Base-by-base conservation (phyloP, 2,797 vertebrate genomes). In the Remorina albescens region DNA sequence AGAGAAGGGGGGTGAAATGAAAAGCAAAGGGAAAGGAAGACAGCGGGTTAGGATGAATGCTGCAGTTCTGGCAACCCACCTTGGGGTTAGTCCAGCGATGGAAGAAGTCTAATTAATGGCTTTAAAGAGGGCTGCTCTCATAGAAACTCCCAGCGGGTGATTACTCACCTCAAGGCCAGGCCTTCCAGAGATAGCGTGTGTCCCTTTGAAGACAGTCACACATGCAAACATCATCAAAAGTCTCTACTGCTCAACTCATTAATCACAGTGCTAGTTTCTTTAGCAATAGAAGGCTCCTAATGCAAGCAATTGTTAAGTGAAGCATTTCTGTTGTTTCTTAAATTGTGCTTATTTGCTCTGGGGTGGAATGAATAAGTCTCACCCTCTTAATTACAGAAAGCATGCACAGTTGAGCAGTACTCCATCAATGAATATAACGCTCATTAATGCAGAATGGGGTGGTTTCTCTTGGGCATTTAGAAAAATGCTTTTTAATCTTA, bases 221-320 rank as follows among this genome's bases (percentile, higher is more conserved):
- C 78, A 86, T 63, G 80, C 73, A 72, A 46, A 74, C 88, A 82
- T 91, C 88, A 89, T 93, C 93, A 90, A 82, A 94, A 80, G 75
- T 90, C 91, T 88, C 86, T 91, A 89, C 91, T 90, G 92, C 91
- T 95, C 93, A 96, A 96, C 95, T 92, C 90, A 95, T 96, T 96
- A 95, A 94, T 96, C 96, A 93, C 91, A 90, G 80, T 86, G 88
- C 92, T 93, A 93, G 93, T 88, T 94, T 96, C 93, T 95, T 97
- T 96, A 96, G 92, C 88, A 90, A 89, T 90, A 88, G 91, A 92
- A 95, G 89, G 83, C 89, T 89, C 85, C 64, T 84, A 93, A 92
- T 90, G 88, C 90, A 92, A 86, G 84, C 85, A 91, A 89, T 93
- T 94, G 93, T 89, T 93, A 96, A 95, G 94, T 93, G 89, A 95